These are phyloP conservation scores for Exephanes ischioxanthus DNA, from an alignment of 2,888 invertebrate genomes.

Conservation along the genomic window DNA sequence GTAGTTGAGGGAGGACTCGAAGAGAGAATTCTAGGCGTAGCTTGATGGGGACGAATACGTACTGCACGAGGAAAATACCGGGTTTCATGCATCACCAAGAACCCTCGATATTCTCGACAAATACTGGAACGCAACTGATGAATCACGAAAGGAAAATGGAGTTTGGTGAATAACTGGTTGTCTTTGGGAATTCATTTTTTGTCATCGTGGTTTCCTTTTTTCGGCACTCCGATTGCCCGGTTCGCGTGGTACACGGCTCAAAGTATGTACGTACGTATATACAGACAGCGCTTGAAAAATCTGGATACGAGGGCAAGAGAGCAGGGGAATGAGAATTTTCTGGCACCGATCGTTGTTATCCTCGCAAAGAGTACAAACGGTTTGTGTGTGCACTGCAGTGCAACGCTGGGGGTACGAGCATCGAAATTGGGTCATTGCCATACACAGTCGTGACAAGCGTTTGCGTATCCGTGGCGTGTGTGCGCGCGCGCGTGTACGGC, in stretches of 20 bases:
- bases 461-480: conserved; percentile 13
- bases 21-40: conserved; percentile 22
- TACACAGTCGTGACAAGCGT: conserved; percentile 46
- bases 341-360: conserved; percentile 64
- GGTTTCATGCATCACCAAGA: conserved; percentile 23
- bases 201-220: not conserved
- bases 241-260: not conserved
- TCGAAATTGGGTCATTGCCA: conserved; percentile 67
- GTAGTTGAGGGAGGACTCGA: conserved; percentile 24
- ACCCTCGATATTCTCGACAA: conserved; percentile 20
- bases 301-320: conserved; percentile 25
- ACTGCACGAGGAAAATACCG: conserved; percentile 35
- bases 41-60: conserved; percentile 10
- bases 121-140: not conserved
- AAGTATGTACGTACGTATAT: conserved; percentile 6
- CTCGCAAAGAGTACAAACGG: conserved; percentile 50
- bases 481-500: not conserved
- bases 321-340: conserved; percentile 53
- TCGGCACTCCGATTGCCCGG: not conserved
- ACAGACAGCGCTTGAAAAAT: conserved; percentile 33
- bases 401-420: conserved; percentile 27
- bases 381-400: conserved; percentile 52
- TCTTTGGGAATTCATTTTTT: conserved; percentile 18
- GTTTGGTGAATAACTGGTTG: conserved; percentile 19
- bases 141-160: not conserved